Evolutionary conservation across 2,888 invertebrate species (phyloP), one percentile per base, ranked within the genome.

Genomic region (Argyresthia albistria): DNA sequence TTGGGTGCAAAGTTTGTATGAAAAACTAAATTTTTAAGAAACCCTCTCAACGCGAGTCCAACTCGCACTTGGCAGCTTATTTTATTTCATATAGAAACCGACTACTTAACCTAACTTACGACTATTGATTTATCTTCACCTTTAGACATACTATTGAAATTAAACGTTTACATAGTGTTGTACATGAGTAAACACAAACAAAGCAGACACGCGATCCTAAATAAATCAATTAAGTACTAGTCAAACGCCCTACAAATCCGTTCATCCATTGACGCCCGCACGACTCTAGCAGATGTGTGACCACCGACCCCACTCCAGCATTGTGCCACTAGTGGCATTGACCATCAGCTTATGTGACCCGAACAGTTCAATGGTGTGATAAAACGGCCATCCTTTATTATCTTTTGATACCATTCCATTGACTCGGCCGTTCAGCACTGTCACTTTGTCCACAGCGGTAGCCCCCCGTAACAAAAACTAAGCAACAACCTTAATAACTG

Each of bases 281-380:
- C 86, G 84, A 73, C 67, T 74, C 69, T 53, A 65, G 67, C 84
- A 83, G 83, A 83, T 84, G 84, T 72, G 77, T 76, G 75, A 51
- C 54, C 51, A 63, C 70, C 61, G 55, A 56, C 55, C 56, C 51
- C 51, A 51, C 53, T 47, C 16, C 51, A 46, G 47, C 53, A 50
- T 51, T 51, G 50, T 48, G 9, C 52, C 42, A 46, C 53, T 71
- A 69, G 66, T 70, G 76, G 73, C 66, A 73, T 75, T 73, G 69
- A 71, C 70, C 76, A 63, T 57, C 61, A 56, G 67, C 69, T 69
- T 67, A 66, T 69, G 64, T 61, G 54, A 63, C 57, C 48, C 48
- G 3, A 37, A 47, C 7, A 12, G 15, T 15, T 48, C 48, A 48
- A 37, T 9, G 25, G 36, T 62, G 63, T 61, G 65, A 66, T 64